A percentile compares a stretch with the other conserved stretches of the same genome.
Conservation (phyloP, 2,113 vertebrate species). For the Albula glossodonta region DNA sequence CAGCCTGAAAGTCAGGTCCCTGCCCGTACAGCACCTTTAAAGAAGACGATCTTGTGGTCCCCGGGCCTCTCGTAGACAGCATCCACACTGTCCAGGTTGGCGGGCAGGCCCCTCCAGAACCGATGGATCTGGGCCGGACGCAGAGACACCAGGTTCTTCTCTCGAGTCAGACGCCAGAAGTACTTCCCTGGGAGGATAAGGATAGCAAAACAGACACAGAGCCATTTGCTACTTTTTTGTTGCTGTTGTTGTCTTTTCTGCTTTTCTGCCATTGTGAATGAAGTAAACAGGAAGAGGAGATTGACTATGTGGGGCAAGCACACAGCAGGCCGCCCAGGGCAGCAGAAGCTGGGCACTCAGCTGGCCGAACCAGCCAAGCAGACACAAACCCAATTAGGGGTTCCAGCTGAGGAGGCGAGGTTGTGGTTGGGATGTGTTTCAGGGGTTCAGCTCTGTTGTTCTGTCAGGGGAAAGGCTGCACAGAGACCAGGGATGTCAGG, state of each 20-base stretch:
- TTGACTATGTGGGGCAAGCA: not conserved
- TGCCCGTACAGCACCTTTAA: conserved; percentile 78
- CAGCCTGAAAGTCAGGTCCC: too few relatives aligned
- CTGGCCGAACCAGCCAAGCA: not conserved
- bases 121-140: conserved; percentile 90
- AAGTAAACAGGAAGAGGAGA: not conserved
- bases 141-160: conserved; percentile 91
- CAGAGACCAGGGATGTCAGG: not conserved
- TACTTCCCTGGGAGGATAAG: conserved; percentile 77
- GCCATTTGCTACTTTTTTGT: not conserved
- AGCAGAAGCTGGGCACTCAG: not conserved
- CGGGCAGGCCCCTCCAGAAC: conserved; percentile 91
- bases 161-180: conserved; percentile 93
- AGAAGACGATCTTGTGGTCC: conserved; percentile 95
- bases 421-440: not conserved
- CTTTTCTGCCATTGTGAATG: not conserved
- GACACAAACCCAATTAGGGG: conserved; percentile 1
- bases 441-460: not conserved
- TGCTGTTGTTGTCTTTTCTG: not conserved
- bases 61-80: conserved; percentile 86
- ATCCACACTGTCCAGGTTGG: conserved; percentile 86
- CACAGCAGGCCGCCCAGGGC: not conserved
- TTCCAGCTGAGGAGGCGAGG: conserved; percentile 52
- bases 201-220: not conserved
- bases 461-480: not conserved